A percentile compares a stretch with the other conserved stretches of the same genome.
Evolutionary conservation across 2,113 vertebrate species (phyloP).

Genomic region (human (Homo sapiens)): DNA sequence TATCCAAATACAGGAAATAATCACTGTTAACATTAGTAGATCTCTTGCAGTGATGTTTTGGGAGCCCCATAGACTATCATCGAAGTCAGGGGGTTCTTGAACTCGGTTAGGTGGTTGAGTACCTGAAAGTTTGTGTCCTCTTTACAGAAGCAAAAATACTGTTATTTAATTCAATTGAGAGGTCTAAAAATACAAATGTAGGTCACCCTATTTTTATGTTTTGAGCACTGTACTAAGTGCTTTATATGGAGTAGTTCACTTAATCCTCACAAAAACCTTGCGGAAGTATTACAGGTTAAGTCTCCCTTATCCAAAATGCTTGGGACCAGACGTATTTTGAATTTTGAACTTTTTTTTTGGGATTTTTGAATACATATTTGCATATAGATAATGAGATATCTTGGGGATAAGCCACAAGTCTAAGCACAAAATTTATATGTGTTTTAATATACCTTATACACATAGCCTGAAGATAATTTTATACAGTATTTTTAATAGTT

Average conservation of each 20-base stretch:
- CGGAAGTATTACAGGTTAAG: background rate
- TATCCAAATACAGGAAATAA: background rate
- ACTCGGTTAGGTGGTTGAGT: background rate
- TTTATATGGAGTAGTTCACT: background rate
- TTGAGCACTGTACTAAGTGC: background rate
- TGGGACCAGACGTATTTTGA: background rate
- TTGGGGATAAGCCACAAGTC: background rate
- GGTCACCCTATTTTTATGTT: background rate
- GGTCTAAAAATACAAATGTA: background rate
- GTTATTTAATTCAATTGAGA: background rate
- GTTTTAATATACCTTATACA: background rate
- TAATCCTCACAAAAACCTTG: background rate
- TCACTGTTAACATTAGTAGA: background rate
- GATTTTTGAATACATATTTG: background rate
- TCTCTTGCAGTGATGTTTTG: background rate
- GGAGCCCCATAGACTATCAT: background rate
- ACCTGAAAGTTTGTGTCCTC: background rate
- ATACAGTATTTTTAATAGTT: background rate
- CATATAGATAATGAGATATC: background rate
- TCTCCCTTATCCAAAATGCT: background rate
- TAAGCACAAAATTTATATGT: background rate
- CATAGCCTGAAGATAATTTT: background rate
- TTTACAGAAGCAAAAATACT: slow-evolving; percentile 33
- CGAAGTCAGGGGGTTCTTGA: background rate
- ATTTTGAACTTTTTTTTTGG: background rate